Conservation (phyloP, 2,888 invertebrate species). For the Uloborus plumipes region DNA sequence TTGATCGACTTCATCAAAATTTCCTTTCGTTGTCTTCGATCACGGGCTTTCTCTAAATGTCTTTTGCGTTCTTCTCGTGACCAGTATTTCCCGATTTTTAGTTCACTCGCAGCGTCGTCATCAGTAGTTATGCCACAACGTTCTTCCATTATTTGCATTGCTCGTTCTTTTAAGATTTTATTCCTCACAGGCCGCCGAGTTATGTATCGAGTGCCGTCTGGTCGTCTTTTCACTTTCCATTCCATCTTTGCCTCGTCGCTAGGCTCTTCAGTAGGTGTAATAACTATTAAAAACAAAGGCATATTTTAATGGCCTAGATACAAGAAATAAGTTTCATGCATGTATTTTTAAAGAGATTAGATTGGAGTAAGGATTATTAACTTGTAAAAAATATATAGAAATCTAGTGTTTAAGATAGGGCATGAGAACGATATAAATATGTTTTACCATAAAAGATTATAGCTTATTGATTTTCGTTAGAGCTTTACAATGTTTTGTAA, state of each 20-base stretch:
- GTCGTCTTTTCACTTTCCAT: slow-evolving; percentile 83
- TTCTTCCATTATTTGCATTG: slow-evolving; percentile 79
- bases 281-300: slow-evolving; percentile 4
- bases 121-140: slow-evolving; percentile 80
- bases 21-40: slow-evolving; percentile 73
- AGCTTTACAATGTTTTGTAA: too few species aligned
- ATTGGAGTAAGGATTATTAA: too few species aligned
- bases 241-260: slow-evolving; percentile 69
- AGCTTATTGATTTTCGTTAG: too few species aligned
- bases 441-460: too few species aligned
- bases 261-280: slow-evolving; percentile 42
- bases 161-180: slow-evolving; percentile 79
- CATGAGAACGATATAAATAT: too few species aligned
- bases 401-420: too few species aligned
- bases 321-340: too few species aligned
- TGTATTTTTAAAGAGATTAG: too few species aligned
- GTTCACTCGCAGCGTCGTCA: slow-evolving; percentile 83
- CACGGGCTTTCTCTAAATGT: slow-evolving; percentile 80
- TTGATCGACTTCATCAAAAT: slow-evolving; percentile 68
- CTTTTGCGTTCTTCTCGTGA: slow-evolving; percentile 81
- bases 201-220: slow-evolving; percentile 83
- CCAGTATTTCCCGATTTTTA: slow-evolving; percentile 83
- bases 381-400: too few species aligned
- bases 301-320: neutral
- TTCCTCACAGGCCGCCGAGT: slow-evolving; percentile 80